Evolutionary conservation across 2,888 invertebrate genomes (phyloP).

Genomic region (Chorisops tibialis): DNA sequence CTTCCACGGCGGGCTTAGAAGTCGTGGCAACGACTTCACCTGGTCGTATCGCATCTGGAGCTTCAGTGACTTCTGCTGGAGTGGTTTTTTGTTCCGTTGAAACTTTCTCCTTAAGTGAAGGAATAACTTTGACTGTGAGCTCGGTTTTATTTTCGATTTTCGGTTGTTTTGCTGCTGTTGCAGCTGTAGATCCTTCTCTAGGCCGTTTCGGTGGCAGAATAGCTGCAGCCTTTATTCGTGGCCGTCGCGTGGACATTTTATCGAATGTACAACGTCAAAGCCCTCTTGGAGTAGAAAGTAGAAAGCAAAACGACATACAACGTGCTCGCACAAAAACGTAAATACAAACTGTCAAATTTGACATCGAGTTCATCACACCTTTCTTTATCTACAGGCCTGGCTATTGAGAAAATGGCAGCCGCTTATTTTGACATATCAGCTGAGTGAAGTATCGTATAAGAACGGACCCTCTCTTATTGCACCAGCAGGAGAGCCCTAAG

Average conservation of each 20-base stretch:
- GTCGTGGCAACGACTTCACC: background rate
- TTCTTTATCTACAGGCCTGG: no score
- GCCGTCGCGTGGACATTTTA: constrained; percentile 63
- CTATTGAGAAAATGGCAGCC: no score
- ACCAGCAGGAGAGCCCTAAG: no score
- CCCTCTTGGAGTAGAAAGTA: no score
- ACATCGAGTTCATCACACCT: no score
- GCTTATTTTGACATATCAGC: no score
- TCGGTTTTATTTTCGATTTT: background rate
- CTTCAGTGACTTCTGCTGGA: background rate
- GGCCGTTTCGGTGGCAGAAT: constrained; percentile 55
- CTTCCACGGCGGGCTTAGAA: no score
- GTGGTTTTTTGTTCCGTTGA: background rate
- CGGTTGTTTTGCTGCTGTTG: background rate
- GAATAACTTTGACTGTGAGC: background rate
- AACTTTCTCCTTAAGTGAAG: constrained; percentile 3
- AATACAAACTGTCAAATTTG: no score
- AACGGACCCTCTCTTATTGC: no score
- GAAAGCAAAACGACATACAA: no score
- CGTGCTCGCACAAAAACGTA: no score
- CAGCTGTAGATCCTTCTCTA: background rate
- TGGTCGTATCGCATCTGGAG: background rate
- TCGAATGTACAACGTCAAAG: background rate
- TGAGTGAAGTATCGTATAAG: no score
- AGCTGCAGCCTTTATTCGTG: constrained; percentile 71